Conservation (phyloP, 2,797 vertebrate genomes). For the Microchirus variegatus region DNA sequence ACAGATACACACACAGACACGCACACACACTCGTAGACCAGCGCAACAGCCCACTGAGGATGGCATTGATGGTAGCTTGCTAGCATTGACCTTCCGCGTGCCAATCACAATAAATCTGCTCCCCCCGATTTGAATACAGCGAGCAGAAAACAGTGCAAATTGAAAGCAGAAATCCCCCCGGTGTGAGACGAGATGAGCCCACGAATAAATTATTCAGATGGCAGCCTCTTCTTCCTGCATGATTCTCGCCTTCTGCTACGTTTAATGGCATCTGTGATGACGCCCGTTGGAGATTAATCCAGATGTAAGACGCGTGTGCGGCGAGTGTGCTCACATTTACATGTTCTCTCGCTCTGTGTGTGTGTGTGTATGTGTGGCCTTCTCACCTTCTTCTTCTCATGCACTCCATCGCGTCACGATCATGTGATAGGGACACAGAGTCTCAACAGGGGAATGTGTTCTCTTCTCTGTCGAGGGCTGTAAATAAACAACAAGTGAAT, state of each 20-base stretch:
- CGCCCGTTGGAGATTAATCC: slow-evolving; percentile 82
- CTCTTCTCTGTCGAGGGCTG: slow-evolving; percentile 73
- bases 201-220: slow-evolving; percentile 85
- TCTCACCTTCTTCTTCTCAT: slow-evolving; percentile 65
- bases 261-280: slow-evolving; percentile 83
- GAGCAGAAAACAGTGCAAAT: slow-evolving; percentile 73
- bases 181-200: slow-evolving; percentile 77
- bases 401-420: slow-evolving; percentile 65
- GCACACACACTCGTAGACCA: slow-evolving; percentile 66
- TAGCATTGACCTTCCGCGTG: slow-evolving; percentile 74
- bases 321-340: slow-evolving; percentile 17
- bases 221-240: slow-evolving; percentile 74
- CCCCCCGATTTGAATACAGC: slow-evolving; percentile 68
- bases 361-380: slow-evolving; percentile 50
- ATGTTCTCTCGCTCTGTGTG: slow-evolving; percentile 8
- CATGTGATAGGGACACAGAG: slow-evolving; percentile 78
- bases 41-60: slow-evolving; percentile 65
- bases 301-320: slow-evolving; percentile 71
- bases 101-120: slow-evolving; percentile 78
- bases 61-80: slow-evolving; percentile 49
- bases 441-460: slow-evolving; percentile 78
- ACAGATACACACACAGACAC: slow-evolving; percentile 29
- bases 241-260: slow-evolving; percentile 78
- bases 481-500: slow-evolving; percentile 83
- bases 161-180: slow-evolving; percentile 78